Evolutionary conservation across 2,797 vertebrate genomes (phyloP), one percentile per base, ranked within the genome.

Genomic region (Somateria mollissima): DNA sequence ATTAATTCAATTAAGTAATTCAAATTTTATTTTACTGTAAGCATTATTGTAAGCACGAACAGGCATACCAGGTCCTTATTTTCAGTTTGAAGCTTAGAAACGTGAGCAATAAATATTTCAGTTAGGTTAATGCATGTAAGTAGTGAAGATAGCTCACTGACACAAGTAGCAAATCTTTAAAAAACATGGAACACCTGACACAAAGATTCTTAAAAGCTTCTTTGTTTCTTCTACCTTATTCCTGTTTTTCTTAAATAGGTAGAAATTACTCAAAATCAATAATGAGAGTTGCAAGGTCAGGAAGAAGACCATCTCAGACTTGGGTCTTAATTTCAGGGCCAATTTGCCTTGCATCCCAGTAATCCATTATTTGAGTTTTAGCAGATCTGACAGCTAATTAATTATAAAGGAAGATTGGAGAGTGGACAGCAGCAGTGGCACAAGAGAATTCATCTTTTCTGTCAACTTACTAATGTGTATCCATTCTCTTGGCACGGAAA

Each of bases 381-480:
- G 96, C 91, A 91, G 91, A 95, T 94, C 97, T 98, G 98, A 97
- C 98, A 98, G 97, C 97, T 97, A 97, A 98, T 98, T 98, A 98
- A 98, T 98, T 98, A 97, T 75, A 85, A 86, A 94, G 93, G 89
- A 66, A 95, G 96, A 96, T 87, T 91, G 96, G 91, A 94, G 86
- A 94, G 87, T 92, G 96, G 97, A 94, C 97, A 94, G 89, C 89
- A 90, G 79, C 75, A 16, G 74, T 86, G 65, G 94, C 94, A 92
- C 83, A 90, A 54, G 94, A 94, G 89, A 95, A 97, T 95, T 96
- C 96, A 97, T 98, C 97, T 97, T 84, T 65, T 74, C 90, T 97
- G 97, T 96, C 96, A 97, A 83, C 87, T 80, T 84, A 69, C 94
- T 97, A 94, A 95, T 92, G 90, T 57, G 66, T 90, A 90, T 90